Evolutionary conservation across 2,113 vertebrate genomes (phyloP).

Genomic region (Struthio camelus): DNA sequence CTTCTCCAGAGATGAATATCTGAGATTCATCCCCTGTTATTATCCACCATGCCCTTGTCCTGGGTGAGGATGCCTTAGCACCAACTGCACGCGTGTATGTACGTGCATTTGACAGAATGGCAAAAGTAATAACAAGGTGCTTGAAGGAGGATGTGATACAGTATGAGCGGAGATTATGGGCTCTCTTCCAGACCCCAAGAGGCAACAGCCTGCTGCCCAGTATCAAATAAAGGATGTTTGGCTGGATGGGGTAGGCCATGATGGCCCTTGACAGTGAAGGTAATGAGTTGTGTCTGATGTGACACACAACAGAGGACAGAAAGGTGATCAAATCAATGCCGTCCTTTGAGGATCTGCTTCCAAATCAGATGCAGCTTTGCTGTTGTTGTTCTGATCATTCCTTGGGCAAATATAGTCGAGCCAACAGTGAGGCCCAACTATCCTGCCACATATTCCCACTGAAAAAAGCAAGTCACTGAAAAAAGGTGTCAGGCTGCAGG

Average conservation of each 20-base stretch:
- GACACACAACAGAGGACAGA: neutral
- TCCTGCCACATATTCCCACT: neutral
- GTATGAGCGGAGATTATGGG: neutral
- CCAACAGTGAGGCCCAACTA: neutral
- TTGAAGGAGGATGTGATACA: neutral
- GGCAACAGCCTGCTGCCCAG: neutral
- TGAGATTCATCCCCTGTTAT: neutral
- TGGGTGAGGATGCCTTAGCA: neutral
- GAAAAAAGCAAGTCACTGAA: neutral
- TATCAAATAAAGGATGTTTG: neutral
- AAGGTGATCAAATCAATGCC: rapidly evolving
- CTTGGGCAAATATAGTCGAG: neutral
- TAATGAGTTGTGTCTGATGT: rapidly evolving
- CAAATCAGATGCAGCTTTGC: neutral
- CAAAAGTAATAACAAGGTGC: neutral
- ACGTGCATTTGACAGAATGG: rapidly evolving
- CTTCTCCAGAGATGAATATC: neutral
- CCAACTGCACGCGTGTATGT: neutral
- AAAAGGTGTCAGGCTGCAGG: no score
- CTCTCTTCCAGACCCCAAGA: neutral
- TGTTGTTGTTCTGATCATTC: neutral
- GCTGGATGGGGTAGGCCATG: neutral
- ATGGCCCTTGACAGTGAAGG: neutral
- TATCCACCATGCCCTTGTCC: neutral
- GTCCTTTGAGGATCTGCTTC: neutral